Base-by-base conservation (phyloP, 2,888 invertebrate species). In the Troglohyphantes excavatus region DNA sequence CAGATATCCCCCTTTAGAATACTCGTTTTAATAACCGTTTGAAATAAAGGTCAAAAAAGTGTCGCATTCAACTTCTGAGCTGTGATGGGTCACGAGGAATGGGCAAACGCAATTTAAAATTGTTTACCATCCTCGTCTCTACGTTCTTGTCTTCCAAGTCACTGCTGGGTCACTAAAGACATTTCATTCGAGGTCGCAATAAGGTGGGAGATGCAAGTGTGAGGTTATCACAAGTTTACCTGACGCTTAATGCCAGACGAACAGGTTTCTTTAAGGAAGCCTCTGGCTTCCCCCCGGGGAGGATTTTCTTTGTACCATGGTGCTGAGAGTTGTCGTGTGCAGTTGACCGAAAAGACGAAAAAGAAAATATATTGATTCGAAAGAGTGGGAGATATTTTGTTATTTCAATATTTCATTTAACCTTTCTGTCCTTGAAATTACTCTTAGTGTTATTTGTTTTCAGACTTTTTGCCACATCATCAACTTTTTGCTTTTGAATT, bases 131-230 rank as follows among this genome's bases (percentile, higher is more conserved):
- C 17, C 2, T n/a, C 53, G 17, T 39, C 39, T 26, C 61, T 33
- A 46, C 11, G 68, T 33, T 53, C 29, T 70, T 19, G 27, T 68
- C 68, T 27, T n/a, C 46, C 67, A 59, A 72, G 86, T 78, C 78
- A 78, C 78, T 63, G 61, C 53, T 65, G 70, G 87, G 87, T 87
- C 87, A 87, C 33, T 72, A 27, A 21, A 79, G 78, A 79, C 63
- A 79, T 65, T 81, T 83, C 19, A 83, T 73, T 83, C 43, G 33
- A 83, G 83, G 83, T 73, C 73, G 65, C 17, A 39, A 46, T 63
- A 39, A 72, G 73, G 83, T 83, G 83, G 83, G 83, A 83, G 83
- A 83, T 63, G 46, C 17, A 83, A 83, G 65, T 83, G 73, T 33
- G 65, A 83, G 83, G 83, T 83, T 83, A 83, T 83, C 83, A 46